Conservation (phyloP, 2,888 invertebrate species). For the Arctia plantaginis region DNA sequence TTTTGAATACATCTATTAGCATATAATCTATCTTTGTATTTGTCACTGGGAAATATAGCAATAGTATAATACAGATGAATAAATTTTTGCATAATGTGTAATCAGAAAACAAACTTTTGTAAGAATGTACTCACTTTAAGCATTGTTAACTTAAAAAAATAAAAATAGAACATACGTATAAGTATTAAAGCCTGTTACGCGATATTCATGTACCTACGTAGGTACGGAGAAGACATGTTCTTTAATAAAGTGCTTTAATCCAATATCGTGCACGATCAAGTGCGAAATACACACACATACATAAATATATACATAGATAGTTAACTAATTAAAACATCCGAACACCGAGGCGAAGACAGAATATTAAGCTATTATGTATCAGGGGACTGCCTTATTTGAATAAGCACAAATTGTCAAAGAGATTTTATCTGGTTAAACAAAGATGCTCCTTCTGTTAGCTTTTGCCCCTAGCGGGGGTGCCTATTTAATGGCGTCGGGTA, state of each 20-base stretch:
- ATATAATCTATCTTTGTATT: background rate
- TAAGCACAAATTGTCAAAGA: slow-evolving; percentile 87
- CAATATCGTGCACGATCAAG: slow-evolving; percentile 2
- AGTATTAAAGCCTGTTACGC: background rate
- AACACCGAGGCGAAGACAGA: slow-evolving; percentile 56
- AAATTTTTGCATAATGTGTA: background rate
- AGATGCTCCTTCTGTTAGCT: slow-evolving; percentile 83
- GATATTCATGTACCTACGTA: background rate
- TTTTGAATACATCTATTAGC: too few species aligned
- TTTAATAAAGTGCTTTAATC: slow-evolving; percentile 3
- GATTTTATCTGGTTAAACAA: slow-evolving; percentile 86
- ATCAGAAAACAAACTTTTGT: background rate
- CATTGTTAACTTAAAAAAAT: background rate
- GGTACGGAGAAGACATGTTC: background rate
- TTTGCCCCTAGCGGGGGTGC: slow-evolving; percentile 75
- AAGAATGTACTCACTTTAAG: background rate
- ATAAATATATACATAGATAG: slow-evolving; percentile 10
- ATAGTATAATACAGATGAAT: background rate
- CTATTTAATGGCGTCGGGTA: slow-evolving; percentile 83
- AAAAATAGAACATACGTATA: background rate
- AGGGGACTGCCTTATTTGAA: slow-evolving; percentile 83
- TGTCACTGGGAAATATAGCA: background rate
- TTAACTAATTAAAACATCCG: slow-evolving; percentile 48
- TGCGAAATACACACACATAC: slow-evolving; percentile 15
- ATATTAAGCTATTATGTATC: slow-evolving; percentile 80